Conservation (phyloP, 2,113 vertebrate genomes). For the Phoenicopterus ruber region DNA sequence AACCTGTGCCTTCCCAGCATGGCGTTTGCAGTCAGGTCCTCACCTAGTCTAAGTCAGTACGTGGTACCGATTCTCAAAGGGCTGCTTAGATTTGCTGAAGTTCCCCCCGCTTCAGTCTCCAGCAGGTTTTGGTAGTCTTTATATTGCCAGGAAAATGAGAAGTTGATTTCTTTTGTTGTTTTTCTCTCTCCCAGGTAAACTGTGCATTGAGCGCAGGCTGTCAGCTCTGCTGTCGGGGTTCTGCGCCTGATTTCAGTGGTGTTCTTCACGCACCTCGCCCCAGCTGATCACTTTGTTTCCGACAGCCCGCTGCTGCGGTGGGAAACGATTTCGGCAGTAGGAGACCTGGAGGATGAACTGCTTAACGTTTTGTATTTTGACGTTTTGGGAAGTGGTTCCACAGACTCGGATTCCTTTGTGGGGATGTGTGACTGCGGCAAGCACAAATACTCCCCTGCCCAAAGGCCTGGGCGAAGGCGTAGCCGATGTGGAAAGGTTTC, state of each 20-base stretch:
- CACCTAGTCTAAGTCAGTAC: rapidly evolving
- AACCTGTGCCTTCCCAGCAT: not conserved
- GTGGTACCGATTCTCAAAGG: not conserved
- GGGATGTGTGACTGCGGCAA: not conserved
- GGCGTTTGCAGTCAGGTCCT: not conserved
- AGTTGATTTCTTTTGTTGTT: not conserved
- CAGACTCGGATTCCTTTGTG: not conserved
- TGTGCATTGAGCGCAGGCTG: constrained; percentile 90
- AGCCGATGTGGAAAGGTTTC: not conserved
- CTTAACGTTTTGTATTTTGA: not conserved
- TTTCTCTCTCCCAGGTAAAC: constrained; percentile 78
- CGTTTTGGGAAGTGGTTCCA: not conserved
- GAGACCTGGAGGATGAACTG: not conserved
- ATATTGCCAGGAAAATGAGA: not conserved
- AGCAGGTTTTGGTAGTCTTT: not conserved
- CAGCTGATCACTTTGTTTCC: not conserved
- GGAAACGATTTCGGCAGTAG: not conserved
- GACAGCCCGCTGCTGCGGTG: not conserved
- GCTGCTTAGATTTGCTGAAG: not conserved
- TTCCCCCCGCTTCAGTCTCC: not conserved
- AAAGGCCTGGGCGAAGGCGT: not conserved
- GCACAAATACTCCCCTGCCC: not conserved
- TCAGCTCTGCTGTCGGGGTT: constrained; percentile 81
- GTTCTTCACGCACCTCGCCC: not conserved
- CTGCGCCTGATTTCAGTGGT: constrained; percentile 59